Conservation (phyloP, 1,140 invertebrate genomes). For the Radopholus similis region DNA sequence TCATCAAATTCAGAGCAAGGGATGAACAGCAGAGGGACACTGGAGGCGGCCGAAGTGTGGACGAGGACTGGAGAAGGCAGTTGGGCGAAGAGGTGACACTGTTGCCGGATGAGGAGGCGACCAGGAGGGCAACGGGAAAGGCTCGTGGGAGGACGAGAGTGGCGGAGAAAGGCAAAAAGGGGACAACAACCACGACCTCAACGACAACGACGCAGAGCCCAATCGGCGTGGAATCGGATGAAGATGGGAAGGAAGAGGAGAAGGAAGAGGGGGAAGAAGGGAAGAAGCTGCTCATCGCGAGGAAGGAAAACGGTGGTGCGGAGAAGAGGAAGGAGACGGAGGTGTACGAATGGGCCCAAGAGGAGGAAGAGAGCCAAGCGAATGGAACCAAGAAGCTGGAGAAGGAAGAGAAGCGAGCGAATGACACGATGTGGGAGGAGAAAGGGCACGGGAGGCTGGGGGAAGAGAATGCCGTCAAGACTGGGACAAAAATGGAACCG, state of each 20-base stretch:
- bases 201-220: no score
- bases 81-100: no score
- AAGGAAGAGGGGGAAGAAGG: not conserved
- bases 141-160: no score
- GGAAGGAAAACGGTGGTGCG: not conserved
- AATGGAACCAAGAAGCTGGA: conserved; percentile 13
- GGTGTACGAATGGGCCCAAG: conserved; percentile 5
- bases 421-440: not conserved
- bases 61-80: no score
- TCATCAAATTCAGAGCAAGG: no score
- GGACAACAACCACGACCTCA: no score
- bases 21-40: no score
- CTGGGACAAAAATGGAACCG: not conserved
- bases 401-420: conserved; percentile 5
- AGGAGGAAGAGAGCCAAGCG: not conserved
- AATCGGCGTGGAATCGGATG: no score
- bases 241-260: not conserved
- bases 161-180: no score
- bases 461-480: not conserved
- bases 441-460: not conserved
- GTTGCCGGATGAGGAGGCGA: no score
- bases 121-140: no score
- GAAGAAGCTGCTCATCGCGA: not conserved
- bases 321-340: not conserved
- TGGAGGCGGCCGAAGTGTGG: no score